Base-by-base conservation (phyloP, 2,797 vertebrate genomes). In the Scolopax bukidnonensis region DNA sequence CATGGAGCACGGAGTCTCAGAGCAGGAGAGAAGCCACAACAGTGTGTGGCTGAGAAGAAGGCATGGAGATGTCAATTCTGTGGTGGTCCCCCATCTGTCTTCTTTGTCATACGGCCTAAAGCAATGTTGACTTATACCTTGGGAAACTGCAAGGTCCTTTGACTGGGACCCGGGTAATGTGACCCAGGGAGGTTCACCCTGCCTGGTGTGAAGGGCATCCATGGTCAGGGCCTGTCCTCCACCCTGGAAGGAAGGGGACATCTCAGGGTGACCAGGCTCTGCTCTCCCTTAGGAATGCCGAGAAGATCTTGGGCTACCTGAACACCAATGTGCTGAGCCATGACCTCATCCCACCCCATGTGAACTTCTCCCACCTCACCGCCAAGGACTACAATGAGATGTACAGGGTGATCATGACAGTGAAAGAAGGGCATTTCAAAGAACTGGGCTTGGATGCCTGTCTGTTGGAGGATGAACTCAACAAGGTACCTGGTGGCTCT, bases 261-360 rank as follows among this genome's bases (percentile, higher is more conserved):
- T 16, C 15, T 71, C 43, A 20, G 27, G 19, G 33, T 84, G 53
- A 87, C 33, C 12, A 21, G 50, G 32, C 24, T 81, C 53, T 91
- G 61, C 47, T 88, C 20, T 70, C 36, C 60, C 30, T 19, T 80
- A 99, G 99, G 93, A 99, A 99, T 1, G 98, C 98, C 4, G 99
- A 99, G 98, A 99, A 99, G 97, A 99, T 99, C 94, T 91, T 99
- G 91, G 99, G 98, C 63, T 99, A 99, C 96, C 98, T 99, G 79
- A 98, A 98, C 97, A 97, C 98, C 64, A 98, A 98, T 0, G 93
- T 99, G 87, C 97, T 99, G 96, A 99, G 99, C 97, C 98, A 98
- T 0, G 99, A 99, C 89, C 99, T 99, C 86, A 99, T 99, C 95
- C 99, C 99, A 2, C 98, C 99, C 18, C 99, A 99, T 0, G 98